Conservation (phyloP, 2,797 vertebrate genomes). For the Pteronotus mesoamericanus region DNA sequence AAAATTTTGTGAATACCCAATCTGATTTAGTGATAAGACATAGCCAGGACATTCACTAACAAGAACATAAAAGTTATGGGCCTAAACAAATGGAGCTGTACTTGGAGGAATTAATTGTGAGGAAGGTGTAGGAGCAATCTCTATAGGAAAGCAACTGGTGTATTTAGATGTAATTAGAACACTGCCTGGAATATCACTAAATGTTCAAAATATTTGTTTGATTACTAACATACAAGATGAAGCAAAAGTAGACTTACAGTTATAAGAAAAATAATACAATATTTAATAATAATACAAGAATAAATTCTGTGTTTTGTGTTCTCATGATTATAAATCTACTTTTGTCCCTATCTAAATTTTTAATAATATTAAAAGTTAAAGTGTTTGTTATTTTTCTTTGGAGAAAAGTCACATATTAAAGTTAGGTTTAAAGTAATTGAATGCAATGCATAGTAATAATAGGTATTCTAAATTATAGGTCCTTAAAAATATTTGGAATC, state of each 20-base stretch:
- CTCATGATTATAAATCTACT: neutral
- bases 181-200: neutral
- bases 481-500: neutral
- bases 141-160: neutral
- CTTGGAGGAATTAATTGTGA: neutral
- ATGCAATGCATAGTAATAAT: neutral
- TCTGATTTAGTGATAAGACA: neutral
- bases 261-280: too few species aligned
- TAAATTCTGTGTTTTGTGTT: neutral
- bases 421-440: neutral
- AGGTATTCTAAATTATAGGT: neutral
- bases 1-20: neutral
- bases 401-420: neutral
- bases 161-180: neutral
- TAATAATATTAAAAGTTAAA: neutral
- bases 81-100: neutral
- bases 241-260: neutral
- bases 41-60: neutral
- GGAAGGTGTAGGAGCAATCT: neutral
- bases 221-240: neutral
- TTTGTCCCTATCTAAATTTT: neutral
- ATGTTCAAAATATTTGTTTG: neutral
- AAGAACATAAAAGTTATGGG: neutral
- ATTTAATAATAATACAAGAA: neutral
- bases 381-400: neutral